These are phyloP conservation scores for Python bivittatus DNA, from an alignment of 2,113 vertebrate genomes.

Conservation along the genomic window DNA sequence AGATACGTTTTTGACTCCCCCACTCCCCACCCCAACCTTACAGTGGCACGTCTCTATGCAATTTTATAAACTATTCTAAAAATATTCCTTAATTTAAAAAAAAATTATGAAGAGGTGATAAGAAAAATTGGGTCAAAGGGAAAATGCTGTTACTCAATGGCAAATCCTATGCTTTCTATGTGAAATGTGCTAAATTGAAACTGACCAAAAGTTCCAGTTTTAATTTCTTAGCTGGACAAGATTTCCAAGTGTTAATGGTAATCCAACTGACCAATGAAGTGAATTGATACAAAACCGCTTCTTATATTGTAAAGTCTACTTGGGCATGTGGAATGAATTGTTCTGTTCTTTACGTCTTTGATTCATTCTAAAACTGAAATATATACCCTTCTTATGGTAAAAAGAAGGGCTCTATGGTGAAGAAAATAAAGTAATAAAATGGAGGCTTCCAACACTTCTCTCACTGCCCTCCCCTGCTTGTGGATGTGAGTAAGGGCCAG, in stretches of 20 bases:
- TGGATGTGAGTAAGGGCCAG: too few relatives aligned
- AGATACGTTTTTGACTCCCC: not conserved
- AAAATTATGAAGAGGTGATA: not conserved
- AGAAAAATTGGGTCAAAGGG: not conserved
- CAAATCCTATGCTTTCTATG: not conserved
- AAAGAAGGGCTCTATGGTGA: not conserved
- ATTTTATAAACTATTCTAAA: not conserved
- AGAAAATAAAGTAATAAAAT: too few relatives aligned
- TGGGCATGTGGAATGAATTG: not conserved
- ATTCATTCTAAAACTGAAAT: not conserved
- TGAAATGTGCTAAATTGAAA: not conserved
- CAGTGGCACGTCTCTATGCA: not conserved
- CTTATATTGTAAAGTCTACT: not conserved
- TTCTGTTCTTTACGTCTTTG: not conserved
- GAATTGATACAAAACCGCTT: not conserved
- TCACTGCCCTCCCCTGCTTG: too few relatives aligned
- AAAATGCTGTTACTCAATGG: not conserved
- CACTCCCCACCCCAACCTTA: not conserved
- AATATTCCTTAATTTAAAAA: not conserved
- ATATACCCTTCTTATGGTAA: not conserved
- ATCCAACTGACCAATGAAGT: not conserved
- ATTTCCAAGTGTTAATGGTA: not conserved
- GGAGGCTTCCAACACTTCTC: too few relatives aligned
- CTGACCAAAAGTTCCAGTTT: not conserved
- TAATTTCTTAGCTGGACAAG: not conserved